These are phyloP conservation scores for Nephila pilipes DNA, from an alignment of 1,140 invertebrate genomes.

Conservation along the genomic window DNA sequence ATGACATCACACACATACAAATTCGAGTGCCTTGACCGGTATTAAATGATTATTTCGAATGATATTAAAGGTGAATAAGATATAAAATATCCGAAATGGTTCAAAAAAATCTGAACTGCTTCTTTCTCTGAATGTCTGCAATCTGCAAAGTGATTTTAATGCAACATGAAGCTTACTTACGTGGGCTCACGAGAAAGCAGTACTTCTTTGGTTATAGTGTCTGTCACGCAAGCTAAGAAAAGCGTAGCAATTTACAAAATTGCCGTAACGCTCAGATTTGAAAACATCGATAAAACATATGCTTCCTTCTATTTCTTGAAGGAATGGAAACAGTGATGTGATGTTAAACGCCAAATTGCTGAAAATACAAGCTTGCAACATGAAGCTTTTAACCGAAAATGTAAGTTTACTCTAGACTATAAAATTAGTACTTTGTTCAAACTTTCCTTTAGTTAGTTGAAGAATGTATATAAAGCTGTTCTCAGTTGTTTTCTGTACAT, in stretches of 20 bases:
- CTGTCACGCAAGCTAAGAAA: conserved; percentile 63
- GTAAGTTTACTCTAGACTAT: neutral
- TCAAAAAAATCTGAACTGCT: neutral
- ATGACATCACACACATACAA: neutral
- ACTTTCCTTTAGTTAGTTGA: too few relatives aligned
- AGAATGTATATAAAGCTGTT: too few relatives aligned
- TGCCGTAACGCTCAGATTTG: conserved; percentile 51
- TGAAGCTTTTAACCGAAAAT: neutral
- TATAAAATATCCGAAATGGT: neutral
- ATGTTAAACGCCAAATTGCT: conserved; percentile 35
- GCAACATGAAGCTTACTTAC: conserved; percentile 60
- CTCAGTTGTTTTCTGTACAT: too few relatives aligned
- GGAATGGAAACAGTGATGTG: conserved; percentile 10
- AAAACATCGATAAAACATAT: conserved; percentile 68
- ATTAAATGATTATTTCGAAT: neutral
- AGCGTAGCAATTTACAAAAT: conserved; percentile 63
- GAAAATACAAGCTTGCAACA: neutral
- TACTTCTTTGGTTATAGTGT: conserved; percentile 36
- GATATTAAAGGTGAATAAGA: neutral
- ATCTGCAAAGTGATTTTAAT: conserved; percentile 62
- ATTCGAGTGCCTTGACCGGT: neutral
- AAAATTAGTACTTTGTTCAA: neutral
- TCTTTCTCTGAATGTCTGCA: conserved; percentile 40
- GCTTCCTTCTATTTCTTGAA: neutral
- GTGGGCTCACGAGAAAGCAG: neutral